Evolutionary conservation across 2,113 vertebrate genomes (phyloP).

Genomic region (Engystomops pustulosus): DNA sequence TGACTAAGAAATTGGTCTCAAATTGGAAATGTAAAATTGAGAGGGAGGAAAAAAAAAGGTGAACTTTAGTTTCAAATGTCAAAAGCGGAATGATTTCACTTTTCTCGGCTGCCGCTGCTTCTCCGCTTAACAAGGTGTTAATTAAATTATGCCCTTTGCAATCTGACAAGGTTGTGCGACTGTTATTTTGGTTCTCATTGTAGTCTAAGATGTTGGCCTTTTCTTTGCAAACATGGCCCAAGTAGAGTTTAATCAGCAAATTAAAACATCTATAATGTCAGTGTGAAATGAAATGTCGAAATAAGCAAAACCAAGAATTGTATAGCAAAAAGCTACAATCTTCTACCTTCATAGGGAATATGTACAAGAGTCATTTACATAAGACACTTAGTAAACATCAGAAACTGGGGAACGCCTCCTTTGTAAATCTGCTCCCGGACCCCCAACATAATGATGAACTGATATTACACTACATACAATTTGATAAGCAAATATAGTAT

Average conservation of each 20-base stretch:
- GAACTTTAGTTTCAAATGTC: constrained; percentile 52
- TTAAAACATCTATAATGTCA: constrained; percentile 20
- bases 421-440: too few relatives aligned
- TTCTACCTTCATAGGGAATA: background rate
- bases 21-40: background rate
- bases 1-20: constrained; percentile 22
- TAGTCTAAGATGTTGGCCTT: constrained; percentile 43
- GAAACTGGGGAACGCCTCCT: too few relatives aligned
- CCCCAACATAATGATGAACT: too few relatives aligned
- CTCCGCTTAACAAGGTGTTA: constrained; percentile 51
- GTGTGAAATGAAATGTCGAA: background rate
- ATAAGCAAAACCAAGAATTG: background rate
- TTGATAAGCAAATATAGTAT: too few relatives aligned
- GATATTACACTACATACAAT: too few relatives aligned
- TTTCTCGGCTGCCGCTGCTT: background rate
- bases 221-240: constrained; percentile 6
- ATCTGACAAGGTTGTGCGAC: constrained; percentile 31
- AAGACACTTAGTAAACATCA: too few relatives aligned
- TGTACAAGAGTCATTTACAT: background rate
- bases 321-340: background rate
- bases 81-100: constrained; percentile 15
- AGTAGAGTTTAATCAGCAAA: constrained; percentile 22
- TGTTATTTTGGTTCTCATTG: constrained; percentile 33
- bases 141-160: constrained; percentile 58
- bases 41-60: constrained; percentile 6